Evolutionary conservation across 1,140 invertebrate genomes (phyloP), one percentile per base, ranked within the genome.

Genomic region (Zaprionus kolodkinae): DNA sequence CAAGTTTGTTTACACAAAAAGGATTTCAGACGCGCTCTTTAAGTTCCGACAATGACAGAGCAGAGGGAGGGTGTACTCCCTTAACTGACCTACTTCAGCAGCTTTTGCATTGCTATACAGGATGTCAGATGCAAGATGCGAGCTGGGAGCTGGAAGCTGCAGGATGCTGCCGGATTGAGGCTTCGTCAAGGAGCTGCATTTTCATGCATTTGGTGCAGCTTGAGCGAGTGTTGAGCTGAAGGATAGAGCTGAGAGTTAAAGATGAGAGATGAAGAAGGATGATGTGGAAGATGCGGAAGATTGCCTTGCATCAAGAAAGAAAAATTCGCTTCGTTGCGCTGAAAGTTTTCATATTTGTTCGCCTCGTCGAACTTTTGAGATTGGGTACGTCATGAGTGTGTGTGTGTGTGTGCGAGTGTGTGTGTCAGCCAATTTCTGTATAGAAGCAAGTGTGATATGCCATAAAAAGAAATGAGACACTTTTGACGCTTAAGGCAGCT

Each of bases 171-270:
- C 68, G 78, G 67, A 79, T 79, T 87, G 79, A 71, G 72, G 72
- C 45, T 74, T 70, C 75, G 76, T 86, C 79, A 81, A 86, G 82
- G 67, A 86, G 72, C 79, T 74, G 84, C 80, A 87, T 88, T 87
- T 83, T 87, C 78, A 87, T 87, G 84, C 84, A 87, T 87, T 83
- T 87, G 84, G 80, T 68, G 68, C 84, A 83, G 59, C 70, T 72
- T 80, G 84, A 83, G 45, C 45, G 17, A 87, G 84, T 78, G 84
- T 76, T 79, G 84, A 82, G 83, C 71, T 30, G 27, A 70, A 79
- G 72, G 60, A 72, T 63, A 64, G 27, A 43, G 74, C 72, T 59
- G 75, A 76, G 76, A 74, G 61, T 54, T 69, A 56, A 70, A 78
- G 76, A 63, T 45, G 54, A 43, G 56, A 48, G 55, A 63, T 21